Evolutionary conservation across 2,888 invertebrate species (phyloP).

Genomic region (Pristionchus maxplancki): DNA sequence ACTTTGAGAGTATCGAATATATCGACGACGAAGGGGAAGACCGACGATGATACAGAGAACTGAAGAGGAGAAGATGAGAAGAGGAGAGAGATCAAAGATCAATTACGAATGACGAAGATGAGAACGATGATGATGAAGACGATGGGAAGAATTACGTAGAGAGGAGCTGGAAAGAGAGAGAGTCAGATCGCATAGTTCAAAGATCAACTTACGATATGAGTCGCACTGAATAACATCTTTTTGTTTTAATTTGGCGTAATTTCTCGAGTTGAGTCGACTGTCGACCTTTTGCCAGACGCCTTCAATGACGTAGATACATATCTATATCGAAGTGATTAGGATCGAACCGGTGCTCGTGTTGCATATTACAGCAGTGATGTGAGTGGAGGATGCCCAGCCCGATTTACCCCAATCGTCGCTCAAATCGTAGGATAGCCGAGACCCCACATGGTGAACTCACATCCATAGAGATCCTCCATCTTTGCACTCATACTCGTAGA

Average conservation of each 20-base stretch:
- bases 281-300: background rate
- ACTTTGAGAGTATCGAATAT: background rate
- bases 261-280: background rate
- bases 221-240: background rate
- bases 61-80: background rate
- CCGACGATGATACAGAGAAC: background rate
- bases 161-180: background rate
- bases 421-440: too few species aligned
- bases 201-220: background rate
- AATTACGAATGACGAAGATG: conserved; percentile 17
- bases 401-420: background rate
- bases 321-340: background rate
- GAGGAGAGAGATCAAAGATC: background rate
- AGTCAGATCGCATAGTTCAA: background rate
- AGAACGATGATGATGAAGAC: conserved; percentile 15
- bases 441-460: background rate
- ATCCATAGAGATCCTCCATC: background rate
- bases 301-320: background rate
- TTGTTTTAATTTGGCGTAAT: background rate
- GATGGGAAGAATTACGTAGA: background rate
- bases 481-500: conserved; percentile 22
- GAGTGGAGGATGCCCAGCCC: background rate
- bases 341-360: background rate
- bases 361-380: background rate
- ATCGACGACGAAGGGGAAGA: background rate